Conservation (phyloP, 1,140 invertebrate species). For the Drosophila nigrodunni region DNA sequence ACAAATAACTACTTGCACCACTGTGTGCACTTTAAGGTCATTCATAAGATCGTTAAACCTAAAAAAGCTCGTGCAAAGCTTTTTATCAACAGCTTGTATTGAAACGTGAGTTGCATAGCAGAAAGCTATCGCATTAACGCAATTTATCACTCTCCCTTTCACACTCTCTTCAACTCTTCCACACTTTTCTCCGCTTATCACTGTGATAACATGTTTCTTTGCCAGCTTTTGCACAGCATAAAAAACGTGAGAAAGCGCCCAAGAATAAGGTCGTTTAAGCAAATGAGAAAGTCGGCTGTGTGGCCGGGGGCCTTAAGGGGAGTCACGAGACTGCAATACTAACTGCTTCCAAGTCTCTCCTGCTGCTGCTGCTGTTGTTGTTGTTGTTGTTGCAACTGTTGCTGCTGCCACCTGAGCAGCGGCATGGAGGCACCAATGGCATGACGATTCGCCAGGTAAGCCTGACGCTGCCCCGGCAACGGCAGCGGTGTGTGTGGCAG, state of each 20-base stretch:
- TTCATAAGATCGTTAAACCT: constrained; percentile 35
- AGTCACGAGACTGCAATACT: constrained; percentile 43
- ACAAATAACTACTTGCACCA: constrained; percentile 16
- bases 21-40: constrained; percentile 20
- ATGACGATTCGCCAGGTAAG: constrained; percentile 77
- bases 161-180: not conserved
- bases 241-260: constrained; percentile 72
- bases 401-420: constrained; percentile 67
- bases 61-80: constrained; percentile 49
- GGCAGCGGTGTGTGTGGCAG: constrained; percentile 72
- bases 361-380: constrained; percentile 42
- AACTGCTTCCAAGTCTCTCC: constrained; percentile 54
- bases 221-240: constrained; percentile 45
- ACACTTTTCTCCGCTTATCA: constrained; percentile 25
- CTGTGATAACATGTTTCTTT: constrained; percentile 64
- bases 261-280: constrained; percentile 70
- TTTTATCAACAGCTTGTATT: constrained; percentile 46
- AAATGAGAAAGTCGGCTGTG: constrained; percentile 68
- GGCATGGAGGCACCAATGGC: constrained; percentile 77
- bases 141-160: not conserved
- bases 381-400: constrained; percentile 40
- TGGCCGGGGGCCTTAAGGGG: too few relatives aligned
- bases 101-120: constrained; percentile 57
- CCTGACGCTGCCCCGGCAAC: constrained; percentile 59
- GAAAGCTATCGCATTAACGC: constrained; percentile 7